phyloP scores from a whole-genome alignment of 2,113 vertebrate species.

The Smithornis capensis region DNA sequence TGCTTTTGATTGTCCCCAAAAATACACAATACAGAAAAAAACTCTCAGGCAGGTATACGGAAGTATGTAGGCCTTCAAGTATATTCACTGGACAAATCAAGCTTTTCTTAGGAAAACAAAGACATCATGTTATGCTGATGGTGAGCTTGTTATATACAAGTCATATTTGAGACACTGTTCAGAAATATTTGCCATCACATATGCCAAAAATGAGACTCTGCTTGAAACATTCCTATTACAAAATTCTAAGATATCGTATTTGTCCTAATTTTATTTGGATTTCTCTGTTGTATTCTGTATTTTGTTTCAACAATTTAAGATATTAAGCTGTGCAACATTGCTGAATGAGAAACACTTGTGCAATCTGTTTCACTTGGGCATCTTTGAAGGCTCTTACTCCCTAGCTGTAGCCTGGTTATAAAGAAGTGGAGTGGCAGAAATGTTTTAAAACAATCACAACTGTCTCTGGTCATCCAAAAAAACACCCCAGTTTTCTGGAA shows the following conservation, averaged over 20 bases:
- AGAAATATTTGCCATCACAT: neutral
- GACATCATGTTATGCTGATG: neutral
- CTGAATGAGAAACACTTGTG: neutral
- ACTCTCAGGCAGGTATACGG: accelerated
- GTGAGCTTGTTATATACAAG: neutral
- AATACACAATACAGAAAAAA: neutral
- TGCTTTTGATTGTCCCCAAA: neutral
- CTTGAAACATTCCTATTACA: neutral
- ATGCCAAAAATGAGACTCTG: neutral
- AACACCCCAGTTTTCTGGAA: neutral
- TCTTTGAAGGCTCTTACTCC: neutral
- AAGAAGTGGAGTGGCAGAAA: neutral
- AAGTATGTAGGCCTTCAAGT: neutral
- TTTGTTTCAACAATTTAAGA: neutral
- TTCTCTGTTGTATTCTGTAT: neutral
- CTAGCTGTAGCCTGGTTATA: neutral
- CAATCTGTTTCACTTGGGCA: neutral
- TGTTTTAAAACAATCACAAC: neutral
- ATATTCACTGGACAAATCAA: neutral
- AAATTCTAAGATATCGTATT: neutral
- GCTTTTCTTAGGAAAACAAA: neutral
- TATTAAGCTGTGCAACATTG: neutral
- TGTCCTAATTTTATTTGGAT: neutral
- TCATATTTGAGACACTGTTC: neutral
- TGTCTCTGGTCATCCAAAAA: neutral